These are phyloP conservation scores for Pomacea maculata DNA, from an alignment of 1,140 invertebrate species.

Conservation along the genomic window DNA sequence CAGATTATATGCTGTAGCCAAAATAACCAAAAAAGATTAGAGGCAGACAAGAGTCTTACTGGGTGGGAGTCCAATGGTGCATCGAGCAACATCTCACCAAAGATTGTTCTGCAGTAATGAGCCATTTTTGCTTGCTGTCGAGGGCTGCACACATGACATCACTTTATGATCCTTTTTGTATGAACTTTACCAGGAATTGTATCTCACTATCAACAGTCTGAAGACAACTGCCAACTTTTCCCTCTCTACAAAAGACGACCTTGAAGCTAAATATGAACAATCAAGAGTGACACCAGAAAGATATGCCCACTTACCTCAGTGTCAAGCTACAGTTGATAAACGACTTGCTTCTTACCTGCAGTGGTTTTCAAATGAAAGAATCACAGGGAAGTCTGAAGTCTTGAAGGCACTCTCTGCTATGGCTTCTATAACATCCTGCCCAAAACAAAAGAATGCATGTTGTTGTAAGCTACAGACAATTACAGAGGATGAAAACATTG, in stretches of 20 bases:
- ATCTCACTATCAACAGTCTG: no score
- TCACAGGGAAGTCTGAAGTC: conserved; percentile 95
- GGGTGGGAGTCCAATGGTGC: conserved; percentile 54
- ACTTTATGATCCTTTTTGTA: not conserved
- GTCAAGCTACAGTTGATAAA: no score
- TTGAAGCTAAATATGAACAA: no score
- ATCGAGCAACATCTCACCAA: conserved; percentile 81
- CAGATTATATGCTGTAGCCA: no score
- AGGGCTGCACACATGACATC: conserved; percentile 72
- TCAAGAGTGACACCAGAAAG: no score
- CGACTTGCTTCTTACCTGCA: conserved; percentile 71
- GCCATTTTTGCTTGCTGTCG: conserved; percentile 97
- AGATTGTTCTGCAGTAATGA: conserved; percentile 93
- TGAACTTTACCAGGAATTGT: not conserved
- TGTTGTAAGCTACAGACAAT: no score
- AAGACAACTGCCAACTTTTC: no score
- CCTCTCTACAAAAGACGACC: no score
- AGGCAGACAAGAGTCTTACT: conserved; percentile 43
- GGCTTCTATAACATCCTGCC: conserved; percentile 90
- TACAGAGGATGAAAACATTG: no score
- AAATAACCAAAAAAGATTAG: no score
- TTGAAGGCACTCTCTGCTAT: conserved; percentile 98
- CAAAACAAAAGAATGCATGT: conserved; percentile 22
- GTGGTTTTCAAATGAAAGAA: conserved; percentile 98
- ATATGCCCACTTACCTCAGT: no score